These are phyloP conservation scores for Hyperoplus lanceolatus DNA, from an alignment of 2,797 vertebrate species.

Conservation along the genomic window DNA sequence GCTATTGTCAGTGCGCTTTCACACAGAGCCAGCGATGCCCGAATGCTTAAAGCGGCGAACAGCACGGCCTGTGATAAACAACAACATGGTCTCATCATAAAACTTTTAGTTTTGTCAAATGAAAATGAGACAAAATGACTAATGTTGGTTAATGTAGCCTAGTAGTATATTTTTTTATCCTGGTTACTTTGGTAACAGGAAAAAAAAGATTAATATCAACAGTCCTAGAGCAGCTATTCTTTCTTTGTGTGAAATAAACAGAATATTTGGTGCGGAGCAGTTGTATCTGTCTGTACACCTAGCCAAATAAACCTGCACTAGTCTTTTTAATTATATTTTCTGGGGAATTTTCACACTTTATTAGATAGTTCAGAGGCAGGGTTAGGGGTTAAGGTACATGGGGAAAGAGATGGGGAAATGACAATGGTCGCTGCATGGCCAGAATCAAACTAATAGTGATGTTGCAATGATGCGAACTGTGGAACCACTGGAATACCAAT, in stretches of 20 bases:
- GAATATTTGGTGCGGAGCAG: no score
- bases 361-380: no score
- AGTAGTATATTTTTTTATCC: not conserved
- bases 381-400: no score
- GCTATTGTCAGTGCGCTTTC: conserved; percentile 40
- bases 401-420: no score
- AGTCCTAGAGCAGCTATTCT: not conserved
- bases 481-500: no score
- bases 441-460: no score
- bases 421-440: no score
- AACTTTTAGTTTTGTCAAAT: not conserved
- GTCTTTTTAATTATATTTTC: no score
- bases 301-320: no score
- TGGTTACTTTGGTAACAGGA: conserved; percentile 11
- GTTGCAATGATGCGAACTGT: no score
- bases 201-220: not conserved
- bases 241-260: not conserved
- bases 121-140: not conserved
- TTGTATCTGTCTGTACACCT: not conserved
- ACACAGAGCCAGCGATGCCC: conserved; percentile 14
- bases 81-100: not conserved
- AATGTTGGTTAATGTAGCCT: not conserved
- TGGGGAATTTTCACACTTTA: no score
- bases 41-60: conserved; percentile 2
- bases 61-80: conserved; percentile 5